Conservation (phyloP, 2,888 invertebrate species). For the Dicycla oo region DNA sequence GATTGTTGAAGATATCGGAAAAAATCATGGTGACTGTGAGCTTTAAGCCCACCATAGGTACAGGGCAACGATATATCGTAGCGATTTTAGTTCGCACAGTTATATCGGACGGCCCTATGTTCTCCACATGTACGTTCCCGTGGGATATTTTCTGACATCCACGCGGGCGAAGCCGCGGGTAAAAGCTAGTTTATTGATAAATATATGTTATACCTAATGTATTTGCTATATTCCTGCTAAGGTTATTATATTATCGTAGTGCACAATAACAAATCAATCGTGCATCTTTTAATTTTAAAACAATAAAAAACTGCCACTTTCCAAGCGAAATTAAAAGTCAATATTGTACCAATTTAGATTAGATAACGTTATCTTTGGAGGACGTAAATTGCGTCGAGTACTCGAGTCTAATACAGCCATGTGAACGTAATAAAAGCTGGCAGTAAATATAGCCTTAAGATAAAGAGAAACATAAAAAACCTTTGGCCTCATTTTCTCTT, state of each 20-base stretch:
- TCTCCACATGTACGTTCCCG: too few relatives aligned
- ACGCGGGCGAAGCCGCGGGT: too few relatives aligned
- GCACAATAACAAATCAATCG: constrained; percentile 10
- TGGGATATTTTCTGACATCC: too few relatives aligned
- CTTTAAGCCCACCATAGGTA: too few relatives aligned
- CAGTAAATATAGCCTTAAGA: constrained; percentile 13
- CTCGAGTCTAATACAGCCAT: constrained; percentile 18
- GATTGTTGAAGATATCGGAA: too few relatives aligned
- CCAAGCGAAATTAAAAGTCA: constrained; percentile 4
- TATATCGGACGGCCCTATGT: too few relatives aligned
- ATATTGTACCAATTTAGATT: constrained; percentile 26
- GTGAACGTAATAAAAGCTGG: constrained; percentile 41
- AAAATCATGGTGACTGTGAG: too few relatives aligned
- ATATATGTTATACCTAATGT: neutral
- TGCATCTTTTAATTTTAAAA: constrained; percentile 14
- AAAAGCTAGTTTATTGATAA: constrained; percentile 22
- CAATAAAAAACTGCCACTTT: neutral
- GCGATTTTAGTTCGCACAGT: too few relatives aligned
- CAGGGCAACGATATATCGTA: too few relatives aligned
- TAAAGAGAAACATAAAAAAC: constrained; percentile 19
- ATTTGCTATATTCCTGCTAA: constrained; percentile 7
- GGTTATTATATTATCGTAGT: constrained; percentile 3
- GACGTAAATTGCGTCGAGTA: constrained; percentile 10
- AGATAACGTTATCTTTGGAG: constrained; percentile 35
- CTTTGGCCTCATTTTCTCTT: constrained; percentile 38